Conservation (phyloP, 2,888 invertebrate species). For the Drosophila limbata region DNA sequence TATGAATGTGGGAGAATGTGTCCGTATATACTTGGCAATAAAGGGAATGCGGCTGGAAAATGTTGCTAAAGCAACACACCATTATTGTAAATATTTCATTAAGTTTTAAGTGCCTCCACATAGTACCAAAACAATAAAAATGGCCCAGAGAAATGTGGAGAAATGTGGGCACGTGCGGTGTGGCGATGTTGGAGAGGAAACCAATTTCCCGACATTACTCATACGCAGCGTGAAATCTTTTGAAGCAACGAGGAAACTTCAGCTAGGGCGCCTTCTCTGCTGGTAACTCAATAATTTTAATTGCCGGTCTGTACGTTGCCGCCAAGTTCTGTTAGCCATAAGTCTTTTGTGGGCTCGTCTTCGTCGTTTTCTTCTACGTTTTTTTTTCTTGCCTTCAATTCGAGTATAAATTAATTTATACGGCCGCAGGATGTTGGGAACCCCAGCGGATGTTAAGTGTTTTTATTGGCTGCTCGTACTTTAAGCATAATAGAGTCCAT, state of each 20-base stretch:
- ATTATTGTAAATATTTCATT: conserved; percentile 78
- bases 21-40: background rate
- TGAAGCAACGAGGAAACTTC: conserved; percentile 38
- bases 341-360: conserved; percentile 33
- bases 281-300: conserved; percentile 70
- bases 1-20: background rate
- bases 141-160: conserved; percentile 11
- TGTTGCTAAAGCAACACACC: conserved; percentile 54
- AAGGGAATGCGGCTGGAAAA: conserved; percentile 35
- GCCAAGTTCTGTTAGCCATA: conserved; percentile 37
- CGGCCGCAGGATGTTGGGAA: conserved; percentile 32
- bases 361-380: background rate
- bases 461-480: conserved; percentile 61
- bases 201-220: conserved; percentile 64
- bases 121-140: conserved; percentile 69
- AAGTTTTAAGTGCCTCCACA: conserved; percentile 73
- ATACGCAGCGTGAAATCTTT: conserved; percentile 70
- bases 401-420: conserved; percentile 65
- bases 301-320: conserved; percentile 51
- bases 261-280: background rate
- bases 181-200: conserved; percentile 1
- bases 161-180: background rate
- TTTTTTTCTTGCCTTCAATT: conserved; percentile 12
- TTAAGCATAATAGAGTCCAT: conserved; percentile 71
- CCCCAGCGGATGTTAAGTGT: conserved; percentile 46